A percentile compares a stretch with the other conserved stretches of the same genome.
These are phyloP conservation scores for Amphilophus citrinellus DNA, from an alignment of 2,113 vertebrate genomes.

Conservation along the genomic window DNA sequence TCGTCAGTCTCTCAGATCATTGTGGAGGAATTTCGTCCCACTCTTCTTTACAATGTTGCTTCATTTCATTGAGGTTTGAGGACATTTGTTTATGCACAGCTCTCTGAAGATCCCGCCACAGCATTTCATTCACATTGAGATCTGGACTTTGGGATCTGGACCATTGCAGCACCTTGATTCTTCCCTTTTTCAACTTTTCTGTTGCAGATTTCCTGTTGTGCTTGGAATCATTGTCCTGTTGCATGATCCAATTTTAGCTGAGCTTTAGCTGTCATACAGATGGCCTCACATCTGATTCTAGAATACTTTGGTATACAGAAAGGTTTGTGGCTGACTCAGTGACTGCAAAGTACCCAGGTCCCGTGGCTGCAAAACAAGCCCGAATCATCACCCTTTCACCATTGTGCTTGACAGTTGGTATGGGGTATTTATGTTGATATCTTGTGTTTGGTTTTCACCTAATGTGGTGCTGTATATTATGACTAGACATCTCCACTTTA, in stretches of 20 bases:
- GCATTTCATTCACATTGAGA: not conserved
- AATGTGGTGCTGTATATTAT: not conserved
- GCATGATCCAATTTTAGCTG: not conserved
- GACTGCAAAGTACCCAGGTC: not conserved
- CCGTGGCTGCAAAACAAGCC: not conserved
- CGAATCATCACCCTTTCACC: not conserved
- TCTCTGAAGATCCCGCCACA: not conserved
- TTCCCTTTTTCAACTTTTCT: not conserved
- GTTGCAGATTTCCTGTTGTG: not conserved
- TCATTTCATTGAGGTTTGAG: not conserved
- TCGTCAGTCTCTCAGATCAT: slow-evolving; percentile 1
- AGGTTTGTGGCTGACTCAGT: not conserved
- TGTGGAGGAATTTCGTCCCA: not conserved
- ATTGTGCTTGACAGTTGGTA: not conserved
- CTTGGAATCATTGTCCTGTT: not conserved
- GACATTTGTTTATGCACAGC: not conserved
- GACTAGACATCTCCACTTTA: not conserved
- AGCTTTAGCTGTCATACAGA: not conserved
- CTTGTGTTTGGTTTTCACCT: not conserved
- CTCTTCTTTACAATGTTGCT: not conserved
- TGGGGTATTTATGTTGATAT: not conserved
- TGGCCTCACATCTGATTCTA: not conserved
- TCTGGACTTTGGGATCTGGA: not conserved
- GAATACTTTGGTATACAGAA: not conserved
- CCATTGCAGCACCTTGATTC: not conserved